A percentile compares a stretch with the other conserved stretches of the same genome.
phyloP scores from a whole-genome alignment of 2,888 invertebrate species.

The Tetragonisca angustula region DNA sequence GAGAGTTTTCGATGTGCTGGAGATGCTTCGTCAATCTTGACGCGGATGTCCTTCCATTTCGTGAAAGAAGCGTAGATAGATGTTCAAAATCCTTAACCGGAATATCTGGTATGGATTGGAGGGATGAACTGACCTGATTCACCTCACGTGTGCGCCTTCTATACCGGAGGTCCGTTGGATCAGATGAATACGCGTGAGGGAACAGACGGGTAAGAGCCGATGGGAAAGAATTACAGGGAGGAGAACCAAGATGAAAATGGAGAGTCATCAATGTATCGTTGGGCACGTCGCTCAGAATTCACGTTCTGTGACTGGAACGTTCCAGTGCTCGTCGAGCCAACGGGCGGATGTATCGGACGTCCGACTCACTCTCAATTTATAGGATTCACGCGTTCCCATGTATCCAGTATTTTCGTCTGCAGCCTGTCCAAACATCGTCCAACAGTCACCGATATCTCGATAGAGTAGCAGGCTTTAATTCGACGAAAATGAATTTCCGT shows the following conservation, averaged over 20 bases:
- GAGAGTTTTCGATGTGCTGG: conserved; percentile 6
- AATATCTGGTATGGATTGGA: conserved; percentile 28
- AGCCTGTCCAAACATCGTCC: conserved; percentile 26
- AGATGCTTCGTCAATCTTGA: neutral
- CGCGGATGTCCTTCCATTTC: neutral
- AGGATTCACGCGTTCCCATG: conserved; percentile 70
- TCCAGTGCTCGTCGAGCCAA: conserved; percentile 62
- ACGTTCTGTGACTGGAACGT: conserved; percentile 63
- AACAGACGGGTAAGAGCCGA: conserved; percentile 13
- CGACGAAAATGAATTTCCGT: neutral
- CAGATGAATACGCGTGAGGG: conserved; percentile 13
- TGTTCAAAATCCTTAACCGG: conserved; percentile 47
- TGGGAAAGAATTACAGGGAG: conserved; percentile 11
- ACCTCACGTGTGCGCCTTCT: conserved; percentile 59
- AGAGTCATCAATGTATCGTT: conserved; percentile 61
- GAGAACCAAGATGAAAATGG: conserved; percentile 35
- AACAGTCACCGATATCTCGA: neutral
- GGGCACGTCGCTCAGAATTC: conserved; percentile 68
- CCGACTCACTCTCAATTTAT: conserved; percentile 75
- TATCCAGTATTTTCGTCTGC: conserved; percentile 8
- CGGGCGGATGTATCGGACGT: conserved; percentile 72
- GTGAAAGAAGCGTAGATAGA: conserved; percentile 32
- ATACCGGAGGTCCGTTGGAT: conserved; percentile 4
- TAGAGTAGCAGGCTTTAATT: neutral
- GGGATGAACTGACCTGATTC: conserved; percentile 54